Conservation (phyloP, 2,797 vertebrate species). For the Lepus townsendii region DNA sequence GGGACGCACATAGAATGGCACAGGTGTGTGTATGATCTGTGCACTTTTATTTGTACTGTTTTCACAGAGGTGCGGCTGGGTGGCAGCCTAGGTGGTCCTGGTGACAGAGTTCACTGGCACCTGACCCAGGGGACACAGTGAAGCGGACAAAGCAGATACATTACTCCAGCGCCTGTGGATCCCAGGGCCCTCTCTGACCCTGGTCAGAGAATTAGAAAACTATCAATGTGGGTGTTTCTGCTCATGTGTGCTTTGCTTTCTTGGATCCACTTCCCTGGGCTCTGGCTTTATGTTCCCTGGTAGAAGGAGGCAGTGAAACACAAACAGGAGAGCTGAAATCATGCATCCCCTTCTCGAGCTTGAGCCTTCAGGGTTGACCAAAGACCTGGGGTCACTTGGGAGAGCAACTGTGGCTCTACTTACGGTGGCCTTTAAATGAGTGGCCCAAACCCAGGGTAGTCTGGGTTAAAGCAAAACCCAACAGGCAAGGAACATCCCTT, state of each 20-base stretch:
- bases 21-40: too few species aligned
- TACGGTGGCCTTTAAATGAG: background rate
- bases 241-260: background rate
- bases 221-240: background rate
- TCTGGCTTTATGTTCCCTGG: background rate
- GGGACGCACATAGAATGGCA: background rate
- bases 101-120: background rate
- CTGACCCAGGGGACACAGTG: background rate
- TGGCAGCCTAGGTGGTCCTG: background rate
- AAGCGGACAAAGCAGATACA: background rate
- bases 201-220: background rate
- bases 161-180: background rate
- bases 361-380: background rate
- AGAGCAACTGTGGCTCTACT: background rate
- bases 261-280: background rate
- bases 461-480: background rate
- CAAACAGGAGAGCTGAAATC: background rate
- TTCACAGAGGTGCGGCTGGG: background rate
- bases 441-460: background rate
- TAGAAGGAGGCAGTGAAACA: background rate
- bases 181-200: background rate
- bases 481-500: background rate
- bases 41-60: background rate
- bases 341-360: background rate
- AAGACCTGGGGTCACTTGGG: background rate